Conservation (phyloP, 2,888 invertebrate species). For the Eustalomyia histrio region DNA sequence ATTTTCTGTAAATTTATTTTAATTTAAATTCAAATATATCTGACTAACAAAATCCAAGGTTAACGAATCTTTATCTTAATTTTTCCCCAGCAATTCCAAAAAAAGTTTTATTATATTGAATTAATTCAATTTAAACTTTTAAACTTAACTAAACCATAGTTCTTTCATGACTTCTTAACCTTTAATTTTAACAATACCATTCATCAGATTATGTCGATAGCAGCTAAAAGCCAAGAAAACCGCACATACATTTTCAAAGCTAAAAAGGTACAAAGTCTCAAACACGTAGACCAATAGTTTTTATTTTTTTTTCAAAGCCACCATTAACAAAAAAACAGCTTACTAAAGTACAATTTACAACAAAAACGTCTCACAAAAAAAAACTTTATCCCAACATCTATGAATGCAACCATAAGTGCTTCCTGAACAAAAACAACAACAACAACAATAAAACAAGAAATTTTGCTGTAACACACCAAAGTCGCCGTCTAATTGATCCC, state of each 20-base stretch:
- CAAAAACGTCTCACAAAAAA: conserved; percentile 4
- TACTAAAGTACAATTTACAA: conserved; percentile 19
- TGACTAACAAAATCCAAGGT: too few species aligned
- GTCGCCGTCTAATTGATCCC: conserved; percentile 77
- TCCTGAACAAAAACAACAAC: conserved; percentile 46
- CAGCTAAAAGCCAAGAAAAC: conserved; percentile 52
- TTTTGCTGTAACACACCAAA: conserved; percentile 61
- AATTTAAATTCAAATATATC: too few species aligned
- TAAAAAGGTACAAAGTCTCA: conserved; percentile 59
- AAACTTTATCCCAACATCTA: conserved; percentile 59
- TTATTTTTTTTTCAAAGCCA: neutral
- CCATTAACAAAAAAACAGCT: conserved; percentile 27
- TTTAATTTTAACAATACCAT: conserved; percentile 56
- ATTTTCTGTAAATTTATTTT: too few species aligned
- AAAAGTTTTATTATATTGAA: conserved; percentile 9
- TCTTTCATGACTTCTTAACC: conserved; percentile 50
- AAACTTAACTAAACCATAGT: conserved; percentile 33
- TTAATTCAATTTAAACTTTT: conserved; percentile 42
- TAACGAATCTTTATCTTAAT: too few species aligned
- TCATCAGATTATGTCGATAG: conserved; percentile 63
- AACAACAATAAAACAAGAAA: conserved; percentile 7
- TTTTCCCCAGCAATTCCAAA: too few species aligned
- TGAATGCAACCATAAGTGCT: conserved; percentile 63
- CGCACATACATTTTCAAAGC: conserved; percentile 48
- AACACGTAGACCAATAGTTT: conserved; percentile 43